Conservation (phyloP, 2,888 invertebrate species). For the Harpalus rubripes region DNA sequence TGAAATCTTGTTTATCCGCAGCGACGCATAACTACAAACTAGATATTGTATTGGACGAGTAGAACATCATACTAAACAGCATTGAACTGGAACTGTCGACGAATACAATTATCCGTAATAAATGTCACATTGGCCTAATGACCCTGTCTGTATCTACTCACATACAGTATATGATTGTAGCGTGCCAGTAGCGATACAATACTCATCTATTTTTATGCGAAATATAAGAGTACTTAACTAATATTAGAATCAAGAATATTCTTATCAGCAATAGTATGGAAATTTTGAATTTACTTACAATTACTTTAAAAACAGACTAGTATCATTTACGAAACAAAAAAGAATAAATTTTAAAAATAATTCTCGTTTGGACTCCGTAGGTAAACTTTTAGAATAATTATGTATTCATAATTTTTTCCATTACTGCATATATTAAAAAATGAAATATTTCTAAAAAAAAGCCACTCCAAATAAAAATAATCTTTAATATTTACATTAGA, state of each 20-base stretch:
- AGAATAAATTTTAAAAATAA: no score
- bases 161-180: background rate
- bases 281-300: no score
- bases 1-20: background rate
- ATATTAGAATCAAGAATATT: no score
- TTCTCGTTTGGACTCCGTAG: no score
- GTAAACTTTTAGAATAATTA: background rate
- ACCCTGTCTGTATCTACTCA: slow-evolving; percentile 16
- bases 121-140: slow-evolving; percentile 58
- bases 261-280: no score
- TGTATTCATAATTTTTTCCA: background rate
- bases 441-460: background rate
- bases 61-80: background rate
- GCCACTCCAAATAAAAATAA: background rate
- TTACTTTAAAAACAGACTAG: no score
- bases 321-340: no score
- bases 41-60: background rate
- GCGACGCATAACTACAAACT: slow-evolving; percentile 10
- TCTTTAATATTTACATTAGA: background rate
- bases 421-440: background rate
- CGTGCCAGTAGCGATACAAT: background rate
- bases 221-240: no score
- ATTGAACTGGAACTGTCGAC: slow-evolving; percentile 34
- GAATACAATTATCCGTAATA: slow-evolving; percentile 55
- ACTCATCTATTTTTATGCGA: no score